Evolutionary conservation across 2,888 invertebrate species (phyloP).

Genomic region (Toxonevra muliebris): DNA sequence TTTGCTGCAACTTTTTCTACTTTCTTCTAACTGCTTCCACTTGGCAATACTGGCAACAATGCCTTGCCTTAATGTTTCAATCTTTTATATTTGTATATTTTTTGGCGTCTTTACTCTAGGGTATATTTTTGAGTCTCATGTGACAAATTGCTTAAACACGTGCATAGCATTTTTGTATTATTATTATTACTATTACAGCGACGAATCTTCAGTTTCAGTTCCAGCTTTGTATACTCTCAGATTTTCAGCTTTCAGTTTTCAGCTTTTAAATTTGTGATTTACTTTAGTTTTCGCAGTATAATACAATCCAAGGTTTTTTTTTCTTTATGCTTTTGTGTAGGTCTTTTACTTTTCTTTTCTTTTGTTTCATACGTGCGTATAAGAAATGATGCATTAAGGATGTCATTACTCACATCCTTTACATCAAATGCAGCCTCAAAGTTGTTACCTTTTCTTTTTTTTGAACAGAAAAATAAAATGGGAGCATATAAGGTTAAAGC

Average conservation of each 20-base stretch:
- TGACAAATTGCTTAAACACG: slow-evolving; percentile 57
- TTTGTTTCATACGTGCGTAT: slow-evolving; percentile 30
- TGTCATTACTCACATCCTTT: slow-evolving; percentile 31
- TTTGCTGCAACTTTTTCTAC: not conserved
- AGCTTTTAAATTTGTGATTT: slow-evolving; percentile 14
- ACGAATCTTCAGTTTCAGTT: too few relatives aligned
- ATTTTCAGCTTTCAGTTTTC: not conserved
- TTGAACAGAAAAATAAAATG: not conserved
- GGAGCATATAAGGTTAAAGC: not conserved
- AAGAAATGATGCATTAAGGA: slow-evolving; percentile 30
- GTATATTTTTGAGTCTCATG: slow-evolving; percentile 60
- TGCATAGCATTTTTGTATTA: slow-evolving; percentile 49
- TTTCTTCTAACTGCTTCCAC: too few relatives aligned
- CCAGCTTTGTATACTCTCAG: too few relatives aligned
- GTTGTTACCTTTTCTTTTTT: too few relatives aligned
- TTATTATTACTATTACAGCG: too few relatives aligned
- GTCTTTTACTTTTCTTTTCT: slow-evolving; percentile 22
- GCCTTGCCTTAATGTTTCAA: too few relatives aligned
- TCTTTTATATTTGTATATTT: not conserved
- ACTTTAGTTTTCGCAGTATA: not conserved
- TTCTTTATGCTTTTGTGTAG: not conserved
- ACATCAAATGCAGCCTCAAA: not conserved
- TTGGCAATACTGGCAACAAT: too few relatives aligned
- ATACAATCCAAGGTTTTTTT: too few relatives aligned
- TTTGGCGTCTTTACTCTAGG: slow-evolving; percentile 37